These are phyloP conservation scores for Gallinago media DNA, from an alignment of 2,113 vertebrate species.

Conservation along the genomic window DNA sequence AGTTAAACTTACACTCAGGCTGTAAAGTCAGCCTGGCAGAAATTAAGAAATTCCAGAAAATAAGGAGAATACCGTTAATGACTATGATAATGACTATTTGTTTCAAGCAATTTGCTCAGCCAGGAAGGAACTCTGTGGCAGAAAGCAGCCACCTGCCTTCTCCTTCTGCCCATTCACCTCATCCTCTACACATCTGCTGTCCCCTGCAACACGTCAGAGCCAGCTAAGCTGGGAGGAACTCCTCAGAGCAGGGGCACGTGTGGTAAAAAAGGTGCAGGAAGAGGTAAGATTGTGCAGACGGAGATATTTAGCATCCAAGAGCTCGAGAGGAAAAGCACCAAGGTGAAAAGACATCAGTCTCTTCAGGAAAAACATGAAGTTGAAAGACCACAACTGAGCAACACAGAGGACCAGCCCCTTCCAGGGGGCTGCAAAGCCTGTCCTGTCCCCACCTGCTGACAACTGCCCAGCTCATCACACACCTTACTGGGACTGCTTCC, in stretches of 20 bases:
- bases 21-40: background rate
- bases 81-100: background rate
- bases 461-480: background rate
- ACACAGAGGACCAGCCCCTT: background rate
- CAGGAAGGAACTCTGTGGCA: background rate
- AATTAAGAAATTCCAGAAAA: background rate
- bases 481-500: background rate
- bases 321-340: background rate
- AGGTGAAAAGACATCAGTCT: background rate
- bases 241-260: accelerated
- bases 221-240: background rate
- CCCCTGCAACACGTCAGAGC: background rate
- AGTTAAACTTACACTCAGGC: background rate
- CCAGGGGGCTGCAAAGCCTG: background rate
- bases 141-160: background rate
- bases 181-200: background rate
- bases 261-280: background rate
- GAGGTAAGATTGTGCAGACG: background rate
- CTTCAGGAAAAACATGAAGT: background rate
- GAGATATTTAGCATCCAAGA: background rate
- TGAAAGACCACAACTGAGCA: background rate
- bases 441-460: background rate
- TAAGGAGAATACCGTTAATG: background rate
- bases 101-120: background rate
- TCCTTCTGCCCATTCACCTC: background rate